Evolutionary conservation across 2,888 invertebrate species (phyloP), one percentile per base, ranked within the genome.

Genomic region (Watsonalla binaria): DNA sequence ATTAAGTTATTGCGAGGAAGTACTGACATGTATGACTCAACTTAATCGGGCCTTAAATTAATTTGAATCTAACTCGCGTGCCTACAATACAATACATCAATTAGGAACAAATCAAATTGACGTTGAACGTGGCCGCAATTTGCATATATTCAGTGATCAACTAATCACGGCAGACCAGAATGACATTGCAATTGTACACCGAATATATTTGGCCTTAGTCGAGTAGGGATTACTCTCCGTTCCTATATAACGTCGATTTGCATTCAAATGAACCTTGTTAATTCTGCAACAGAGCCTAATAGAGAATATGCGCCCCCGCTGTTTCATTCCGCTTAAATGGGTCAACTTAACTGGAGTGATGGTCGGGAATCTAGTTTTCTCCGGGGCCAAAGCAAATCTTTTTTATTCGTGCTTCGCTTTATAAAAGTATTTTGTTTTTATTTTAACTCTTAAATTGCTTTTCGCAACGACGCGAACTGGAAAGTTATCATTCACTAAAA

Each of bases 201-300:
- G 61, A 64, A 68, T 68, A 65, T 67, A 65, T 66, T 69, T 66
- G 51, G 55, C 65, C 65, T 68, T 65, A 59, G 62, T 53, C 51
- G 55, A 58, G 58, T 63, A 61, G 64, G 66, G 68, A 70, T 72
- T 70, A 65, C 59, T 63, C 61, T 62, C 61, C 53, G 61, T 51
- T 54, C 55, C 62, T 66, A 55, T 57, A 62, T 65, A 65, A 70
- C 62, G 58, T 68, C 69, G 66, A 77, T 76, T 76, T 75, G 65
- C 65, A 76, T 73, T 60, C 59, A 68, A 72, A 78, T 71, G 66
- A 69, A 62, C 55, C 58, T 62, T 55, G 68, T 64, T 73, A 69
- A 71, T 68, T 66, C 63, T 54, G 51, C 51, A 57, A 62, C 64
- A 66, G 54, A 61, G 49, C 63, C 56, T 61, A 62, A 68, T 64